Evolutionary conservation across 2,888 invertebrate genomes (phyloP).

Genomic region (Carcina quercana): DNA sequence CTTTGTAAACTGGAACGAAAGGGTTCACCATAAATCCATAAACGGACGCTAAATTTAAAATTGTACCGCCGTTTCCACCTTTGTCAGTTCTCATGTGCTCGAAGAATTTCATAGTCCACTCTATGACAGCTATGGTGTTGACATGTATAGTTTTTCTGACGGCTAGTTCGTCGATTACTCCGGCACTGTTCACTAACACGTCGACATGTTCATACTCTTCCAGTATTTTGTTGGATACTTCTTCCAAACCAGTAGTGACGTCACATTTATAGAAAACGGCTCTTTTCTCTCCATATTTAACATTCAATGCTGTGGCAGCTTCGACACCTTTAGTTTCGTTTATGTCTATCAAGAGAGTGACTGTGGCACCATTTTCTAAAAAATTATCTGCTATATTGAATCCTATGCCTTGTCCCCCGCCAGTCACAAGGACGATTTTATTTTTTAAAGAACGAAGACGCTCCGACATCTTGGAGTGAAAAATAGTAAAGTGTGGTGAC

Average conservation of each 20-base stretch:
- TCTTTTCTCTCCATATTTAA: slow-evolving; percentile 51
- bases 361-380: slow-evolving; percentile 42
- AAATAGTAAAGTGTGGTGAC: too few relatives aligned
- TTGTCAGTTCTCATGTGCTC: slow-evolving; percentile 64
- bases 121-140: slow-evolving; percentile 27
- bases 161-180: slow-evolving; percentile 17
- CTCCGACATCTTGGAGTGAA: too few relatives aligned
- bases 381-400: slow-evolving; percentile 50
- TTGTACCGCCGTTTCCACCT: slow-evolving; percentile 68
- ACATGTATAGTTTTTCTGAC: slow-evolving; percentile 21
- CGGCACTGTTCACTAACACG: slow-evolving; percentile 48
- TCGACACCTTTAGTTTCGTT: slow-evolving; percentile 32
- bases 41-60: slow-evolving; percentile 76
- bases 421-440: slow-evolving; percentile 49
- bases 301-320: slow-evolving; percentile 38
- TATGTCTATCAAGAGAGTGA: slow-evolving; percentile 26
- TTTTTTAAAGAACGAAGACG: too few relatives aligned
- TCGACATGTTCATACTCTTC: slow-evolving; percentile 33
- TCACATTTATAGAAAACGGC: slow-evolving; percentile 58
- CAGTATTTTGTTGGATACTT: slow-evolving; percentile 28
- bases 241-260: slow-evolving; percentile 52
- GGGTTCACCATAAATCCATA: slow-evolving; percentile 58
- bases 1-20: slow-evolving; percentile 66
- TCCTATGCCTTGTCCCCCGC: slow-evolving; percentile 70
- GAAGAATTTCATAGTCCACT: slow-evolving; percentile 54